Conservation (phyloP, 1,140 invertebrate species). For the Oscheius sp. region DNA sequence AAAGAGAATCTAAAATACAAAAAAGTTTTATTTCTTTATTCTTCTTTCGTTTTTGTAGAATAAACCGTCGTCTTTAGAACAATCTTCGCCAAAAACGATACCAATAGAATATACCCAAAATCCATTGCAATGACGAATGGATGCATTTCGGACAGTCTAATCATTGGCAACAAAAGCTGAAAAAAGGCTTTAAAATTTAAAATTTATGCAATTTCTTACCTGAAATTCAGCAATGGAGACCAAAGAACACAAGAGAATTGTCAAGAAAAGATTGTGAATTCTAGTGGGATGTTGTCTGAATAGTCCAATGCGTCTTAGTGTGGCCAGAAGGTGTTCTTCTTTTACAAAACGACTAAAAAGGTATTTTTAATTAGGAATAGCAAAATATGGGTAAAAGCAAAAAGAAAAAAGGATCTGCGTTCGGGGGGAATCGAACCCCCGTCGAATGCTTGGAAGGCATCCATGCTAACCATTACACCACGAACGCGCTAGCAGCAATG, state of each 20-base stretch:
- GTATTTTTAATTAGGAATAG: too few relatives aligned
- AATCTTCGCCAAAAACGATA: not conserved
- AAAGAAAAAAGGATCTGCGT: constrained; percentile 12
- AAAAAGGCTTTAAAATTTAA: not conserved
- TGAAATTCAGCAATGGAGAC: not conserved
- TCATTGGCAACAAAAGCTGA: not conserved
- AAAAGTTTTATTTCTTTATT: too few relatives aligned
- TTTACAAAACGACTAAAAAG: not conserved
- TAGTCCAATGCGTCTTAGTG: not conserved
- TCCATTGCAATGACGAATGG: not conserved
- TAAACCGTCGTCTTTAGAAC: not conserved
- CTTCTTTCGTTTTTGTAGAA: not conserved
- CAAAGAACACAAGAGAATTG: not conserved
- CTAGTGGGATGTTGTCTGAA: not conserved
- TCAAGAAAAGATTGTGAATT: not conserved
- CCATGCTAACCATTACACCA: constrained; percentile 39
- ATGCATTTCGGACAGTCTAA: not conserved
- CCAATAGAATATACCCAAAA: not conserved
- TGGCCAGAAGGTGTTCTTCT: not conserved
- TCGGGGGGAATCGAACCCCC: constrained; percentile 34
- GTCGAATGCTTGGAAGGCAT: constrained; percentile 38
- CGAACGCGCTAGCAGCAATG: constrained; percentile 17
- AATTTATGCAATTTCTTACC: not conserved
- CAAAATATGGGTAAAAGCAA: not conserved
- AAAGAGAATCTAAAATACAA: too few relatives aligned